phyloP scores from a whole-genome alignment of 2,113 vertebrate species.

The Phainopepla nitens region DNA sequence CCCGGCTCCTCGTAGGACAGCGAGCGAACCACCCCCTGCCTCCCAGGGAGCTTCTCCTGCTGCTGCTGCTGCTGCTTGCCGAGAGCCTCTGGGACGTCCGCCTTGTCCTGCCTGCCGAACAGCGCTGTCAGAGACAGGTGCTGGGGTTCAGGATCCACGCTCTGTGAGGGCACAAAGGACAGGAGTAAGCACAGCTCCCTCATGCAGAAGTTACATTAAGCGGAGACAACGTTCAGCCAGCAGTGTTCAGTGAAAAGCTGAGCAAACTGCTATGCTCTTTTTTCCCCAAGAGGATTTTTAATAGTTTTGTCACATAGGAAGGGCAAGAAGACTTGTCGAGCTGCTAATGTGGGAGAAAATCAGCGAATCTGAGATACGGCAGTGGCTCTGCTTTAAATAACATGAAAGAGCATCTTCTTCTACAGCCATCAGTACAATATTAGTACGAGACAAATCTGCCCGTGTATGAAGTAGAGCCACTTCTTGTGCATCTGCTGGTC shows the following conservation, averaged over 20 bases:
- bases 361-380: not conserved
- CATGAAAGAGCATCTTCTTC: not conserved
- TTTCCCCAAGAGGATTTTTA: not conserved
- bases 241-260: not conserved
- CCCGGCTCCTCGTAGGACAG: conserved; percentile 81
- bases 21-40: conserved; percentile 79
- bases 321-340: not conserved
- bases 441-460: not conserved
- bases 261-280: not conserved
- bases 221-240: not conserved
- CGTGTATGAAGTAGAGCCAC: not conserved
- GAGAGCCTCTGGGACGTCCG: not conserved
- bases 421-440: not conserved
- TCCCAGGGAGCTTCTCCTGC: not conserved
- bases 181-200: not conserved
- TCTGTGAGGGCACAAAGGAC: conserved; percentile 63
- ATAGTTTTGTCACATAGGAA: conserved; percentile 21
- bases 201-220: not conserved
- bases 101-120: conserved; percentile 80
- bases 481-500: not conserved
- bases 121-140: conserved; percentile 81
- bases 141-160: conserved; percentile 73
- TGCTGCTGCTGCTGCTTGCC: not conserved
- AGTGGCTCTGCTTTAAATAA: conserved; percentile 11
- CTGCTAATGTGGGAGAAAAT: not conserved